Evolutionary conservation across 1,140 invertebrate species (phyloP).

Genomic region (Hycleus phaleratus): DNA sequence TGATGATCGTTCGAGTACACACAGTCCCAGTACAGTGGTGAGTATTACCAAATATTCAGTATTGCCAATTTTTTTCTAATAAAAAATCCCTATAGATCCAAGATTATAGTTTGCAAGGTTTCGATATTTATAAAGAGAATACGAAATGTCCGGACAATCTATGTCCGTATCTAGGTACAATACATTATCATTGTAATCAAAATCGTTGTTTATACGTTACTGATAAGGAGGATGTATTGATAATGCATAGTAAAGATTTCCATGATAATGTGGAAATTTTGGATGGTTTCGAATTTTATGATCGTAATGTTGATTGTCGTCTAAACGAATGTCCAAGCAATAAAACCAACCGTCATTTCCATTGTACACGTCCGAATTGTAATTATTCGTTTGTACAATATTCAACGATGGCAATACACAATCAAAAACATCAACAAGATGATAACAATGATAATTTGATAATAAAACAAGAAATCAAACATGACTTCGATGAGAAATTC

Average conservation of each 20-base stretch:
- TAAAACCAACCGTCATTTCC: conserved; percentile 66
- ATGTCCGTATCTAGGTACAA: conserved; percentile 50
- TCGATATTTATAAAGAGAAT: conserved; percentile 38
- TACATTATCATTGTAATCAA: conserved; percentile 66
- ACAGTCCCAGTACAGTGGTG: conserved; percentile 22
- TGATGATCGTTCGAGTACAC: conserved; percentile 34
- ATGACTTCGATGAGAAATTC: background rate
- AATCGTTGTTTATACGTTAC: conserved; percentile 55
- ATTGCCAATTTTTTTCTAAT: background rate
- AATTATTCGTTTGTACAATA: conserved; percentile 70
- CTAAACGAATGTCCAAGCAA: conserved; percentile 55
- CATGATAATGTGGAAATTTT: conserved; percentile 74
- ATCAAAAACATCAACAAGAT: conserved; percentile 48
- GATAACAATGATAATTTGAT: background rate
- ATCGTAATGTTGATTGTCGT: conserved; percentile 69
- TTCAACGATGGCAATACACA: conserved; percentile 65
- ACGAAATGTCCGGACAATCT: conserved; percentile 42
- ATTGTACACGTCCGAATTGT: conserved; percentile 65
- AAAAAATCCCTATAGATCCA: conserved; percentile 17
- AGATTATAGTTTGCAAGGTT: conserved; percentile 33
- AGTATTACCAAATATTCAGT: conserved; percentile 4
- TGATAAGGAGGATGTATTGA: conserved; percentile 35
- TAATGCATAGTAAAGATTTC: conserved; percentile 67
- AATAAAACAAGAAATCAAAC: too few relatives aligned
- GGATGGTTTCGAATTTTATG: conserved; percentile 76